Base-by-base conservation (phyloP, 1,140 invertebrate species). In the Trialeurodes vaporariorum region DNA sequence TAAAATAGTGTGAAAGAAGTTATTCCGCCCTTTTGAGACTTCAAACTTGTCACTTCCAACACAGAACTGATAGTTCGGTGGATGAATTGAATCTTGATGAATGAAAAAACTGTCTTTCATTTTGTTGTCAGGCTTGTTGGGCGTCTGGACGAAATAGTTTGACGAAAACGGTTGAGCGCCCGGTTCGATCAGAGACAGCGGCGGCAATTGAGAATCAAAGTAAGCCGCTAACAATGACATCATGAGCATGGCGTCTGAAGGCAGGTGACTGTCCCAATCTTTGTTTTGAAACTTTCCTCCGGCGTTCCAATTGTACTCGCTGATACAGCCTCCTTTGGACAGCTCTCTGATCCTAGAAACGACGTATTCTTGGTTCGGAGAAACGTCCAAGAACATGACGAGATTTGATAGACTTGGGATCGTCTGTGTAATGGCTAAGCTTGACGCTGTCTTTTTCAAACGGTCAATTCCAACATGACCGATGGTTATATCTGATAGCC, bases 181-280 rank as follows among this genome's bases (percentile, higher is more conserved):
- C 9, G 89, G 88, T 72, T 80, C 79, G 78, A 86, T 87, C 67
- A 79, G 78, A 0, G 89, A 85, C 60, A 91, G 81, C 2, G 87
- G 86, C 73, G 90, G 86, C 5, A 93, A 76, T 75, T 91, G 85
- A 1, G 86, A 86, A 74, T 94, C 91, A 79, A 94, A 79, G 73
- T 93, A 93, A 2, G 86, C 86, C 63, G 88, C 88, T 59, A 92
- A 82, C 59, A 92, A 75, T 78, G 93, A 90, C 83, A 93, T 88
- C n/a, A 92, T 79, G 71, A 93, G 84, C 87, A 92, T 75, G 63
- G 89, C 82, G 79, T 93, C 91, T 23, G 89, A 90, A 49, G 91
- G 89, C 68, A 92, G 79, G 73, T 88, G 85, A 63, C 87, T 84
- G 69, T 86, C 87, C 90, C 91, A 93, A 27, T 84, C 81, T 76